Percentiles rank a stretch among this genome's conserved stretches.
Conservation (phyloP, 2,113 vertebrate genomes). For the Odocoileus hemionus region DNA sequence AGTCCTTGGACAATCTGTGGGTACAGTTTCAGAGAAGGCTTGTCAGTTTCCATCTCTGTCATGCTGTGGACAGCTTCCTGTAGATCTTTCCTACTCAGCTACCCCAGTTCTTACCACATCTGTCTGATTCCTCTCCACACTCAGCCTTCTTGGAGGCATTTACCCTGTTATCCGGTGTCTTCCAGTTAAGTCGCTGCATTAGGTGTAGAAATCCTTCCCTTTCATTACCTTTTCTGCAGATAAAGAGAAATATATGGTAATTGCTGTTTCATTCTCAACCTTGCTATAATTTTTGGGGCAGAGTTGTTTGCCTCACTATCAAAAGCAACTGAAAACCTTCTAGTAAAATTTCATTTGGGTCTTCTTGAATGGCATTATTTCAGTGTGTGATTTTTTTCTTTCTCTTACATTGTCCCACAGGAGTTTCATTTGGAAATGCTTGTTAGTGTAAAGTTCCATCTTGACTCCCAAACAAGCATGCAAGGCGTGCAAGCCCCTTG, state of each 20-base stretch:
- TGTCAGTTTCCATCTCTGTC: background rate
- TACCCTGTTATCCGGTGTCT: background rate
- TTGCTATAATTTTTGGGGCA: background rate
- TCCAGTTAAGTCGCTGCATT: background rate
- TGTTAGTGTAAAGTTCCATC: background rate
- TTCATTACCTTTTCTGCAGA: background rate
- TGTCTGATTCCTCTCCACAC: background rate
- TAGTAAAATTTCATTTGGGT: background rate
- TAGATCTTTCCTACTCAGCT: background rate
- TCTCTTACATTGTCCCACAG: background rate
- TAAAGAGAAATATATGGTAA: background rate
- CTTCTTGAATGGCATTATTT: background rate
- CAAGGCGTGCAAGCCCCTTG: background rate
- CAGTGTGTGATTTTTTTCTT: background rate
- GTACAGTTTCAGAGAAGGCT: constrained; percentile 11
- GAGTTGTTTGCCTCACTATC: background rate
- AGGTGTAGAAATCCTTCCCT: background rate
- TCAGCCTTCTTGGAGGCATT: background rate
- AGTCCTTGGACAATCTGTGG: background rate
- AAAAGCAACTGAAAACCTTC: constrained; percentile 22
- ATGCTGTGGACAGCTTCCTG: background rate
- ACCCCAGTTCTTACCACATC: no score
- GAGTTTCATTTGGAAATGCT: constrained; percentile 25
- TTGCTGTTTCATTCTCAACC: background rate
- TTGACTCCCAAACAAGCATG: background rate